A percentile compares a stretch with the other conserved stretches of the same genome.
Conservation (phyloP, 2,888 invertebrate genomes). For the Acleris laterana region DNA sequence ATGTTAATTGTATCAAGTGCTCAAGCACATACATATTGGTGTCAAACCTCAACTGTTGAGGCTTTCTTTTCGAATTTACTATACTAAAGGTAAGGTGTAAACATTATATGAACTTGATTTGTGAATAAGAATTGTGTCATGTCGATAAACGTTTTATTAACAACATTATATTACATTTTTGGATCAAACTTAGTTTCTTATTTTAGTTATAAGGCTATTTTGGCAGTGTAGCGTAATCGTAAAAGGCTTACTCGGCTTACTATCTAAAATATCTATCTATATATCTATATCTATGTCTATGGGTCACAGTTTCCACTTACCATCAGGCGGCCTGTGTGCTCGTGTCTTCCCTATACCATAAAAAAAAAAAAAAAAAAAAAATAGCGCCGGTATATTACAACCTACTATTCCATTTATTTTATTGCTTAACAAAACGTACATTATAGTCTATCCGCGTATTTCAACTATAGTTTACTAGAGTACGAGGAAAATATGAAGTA, state of each 20-base stretch:
- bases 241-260: neutral
- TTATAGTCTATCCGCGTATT: no score
- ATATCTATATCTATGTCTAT: no score
- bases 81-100: constrained; percentile 70
- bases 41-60: constrained; percentile 50
- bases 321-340: no score
- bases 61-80: constrained; percentile 79
- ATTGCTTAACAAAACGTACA: no score
- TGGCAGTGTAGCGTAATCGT: constrained; percentile 17
- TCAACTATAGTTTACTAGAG: no score
- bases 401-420: no score
- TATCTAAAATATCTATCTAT: no score
- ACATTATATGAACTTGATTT: constrained; percentile 60
- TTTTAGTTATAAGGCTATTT: constrained; percentile 42
- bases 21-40: constrained; percentile 35
- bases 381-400: no score
- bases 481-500: no score
- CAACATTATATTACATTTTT: constrained; percentile 77
- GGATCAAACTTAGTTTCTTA: constrained; percentile 66
- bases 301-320: no score
- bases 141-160: constrained; percentile 75
- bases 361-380: no score
- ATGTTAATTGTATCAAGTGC: constrained; percentile 30
- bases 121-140: constrained; percentile 79
- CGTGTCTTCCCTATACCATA: no score